Conservation (phyloP, 1,140 invertebrate species). For the Brachionus calyciflorus region DNA sequence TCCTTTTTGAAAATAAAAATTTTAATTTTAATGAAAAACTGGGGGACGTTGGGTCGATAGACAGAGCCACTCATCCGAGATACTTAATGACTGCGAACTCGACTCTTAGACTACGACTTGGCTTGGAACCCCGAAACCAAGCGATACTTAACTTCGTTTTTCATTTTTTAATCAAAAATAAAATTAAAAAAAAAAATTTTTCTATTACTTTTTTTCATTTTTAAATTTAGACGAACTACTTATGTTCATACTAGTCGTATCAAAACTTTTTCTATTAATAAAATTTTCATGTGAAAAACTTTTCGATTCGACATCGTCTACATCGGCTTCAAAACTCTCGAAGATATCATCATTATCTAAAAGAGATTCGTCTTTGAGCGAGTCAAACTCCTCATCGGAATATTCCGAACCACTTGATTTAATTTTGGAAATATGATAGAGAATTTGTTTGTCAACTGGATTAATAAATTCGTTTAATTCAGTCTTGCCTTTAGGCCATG, state of each 20-base stretch:
- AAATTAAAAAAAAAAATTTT: no score
- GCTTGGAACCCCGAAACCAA: no score
- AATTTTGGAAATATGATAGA: background rate
- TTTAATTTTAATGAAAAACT: no score
- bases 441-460: slow-evolving; percentile 13
- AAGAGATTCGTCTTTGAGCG: background rate
- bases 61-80: background rate
- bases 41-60: no score
- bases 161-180: no score
- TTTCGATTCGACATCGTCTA: background rate
- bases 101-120: no score
- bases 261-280: background rate
- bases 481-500: background rate
- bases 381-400: background rate
- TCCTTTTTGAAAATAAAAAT: no score
- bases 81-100: no score
- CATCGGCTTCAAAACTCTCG: background rate
- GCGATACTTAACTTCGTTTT: no score
- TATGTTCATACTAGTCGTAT: slow-evolving; percentile 4
- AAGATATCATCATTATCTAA: background rate
- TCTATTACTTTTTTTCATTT: no score
- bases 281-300: background rate
- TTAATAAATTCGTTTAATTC: background rate
- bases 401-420: background rate
- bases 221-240: background rate